A percentile compares a stretch with the other conserved stretches of the same genome.
phyloP scores from a whole-genome alignment of 23 tunicate species.

The Ciona savignyi region DNA sequence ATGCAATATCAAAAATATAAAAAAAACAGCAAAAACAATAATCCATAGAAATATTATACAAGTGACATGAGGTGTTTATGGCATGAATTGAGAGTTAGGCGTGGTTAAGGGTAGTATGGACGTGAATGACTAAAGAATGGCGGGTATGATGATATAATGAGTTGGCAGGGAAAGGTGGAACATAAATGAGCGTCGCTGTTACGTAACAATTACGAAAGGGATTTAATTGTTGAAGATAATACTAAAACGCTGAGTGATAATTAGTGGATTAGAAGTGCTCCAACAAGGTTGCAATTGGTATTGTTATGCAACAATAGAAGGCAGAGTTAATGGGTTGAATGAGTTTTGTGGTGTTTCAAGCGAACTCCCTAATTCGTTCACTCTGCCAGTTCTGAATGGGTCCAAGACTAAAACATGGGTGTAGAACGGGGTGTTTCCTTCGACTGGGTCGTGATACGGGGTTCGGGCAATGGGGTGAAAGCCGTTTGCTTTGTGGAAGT shows the following conservation, averaged over 20 bases:
- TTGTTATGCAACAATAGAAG: background rate
- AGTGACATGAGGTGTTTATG: no score
- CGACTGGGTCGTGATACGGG: constrained; percentile 34
- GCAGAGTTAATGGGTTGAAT: no score
- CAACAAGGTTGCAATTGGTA: background rate
- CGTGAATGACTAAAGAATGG: no score
- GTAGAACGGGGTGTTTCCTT: constrained; percentile 34
- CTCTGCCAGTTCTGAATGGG: constrained; percentile 50
- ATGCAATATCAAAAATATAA: no score
- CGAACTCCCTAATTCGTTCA: constrained; percentile 1
- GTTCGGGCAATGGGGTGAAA: constrained; percentile 22
- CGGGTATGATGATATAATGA: no score
- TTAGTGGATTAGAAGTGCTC: background rate
- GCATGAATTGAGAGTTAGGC: no score
- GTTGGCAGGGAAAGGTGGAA: no score
- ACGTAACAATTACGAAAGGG: background rate
- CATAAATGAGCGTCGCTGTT: no score
- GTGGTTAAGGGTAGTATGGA: no score
- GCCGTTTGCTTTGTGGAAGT: constrained; percentile 61
- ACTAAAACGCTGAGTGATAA: background rate
- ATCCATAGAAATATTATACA: no score
- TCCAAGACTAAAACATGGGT: constrained; percentile 44
- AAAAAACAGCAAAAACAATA: no score
- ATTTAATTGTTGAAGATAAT: background rate
- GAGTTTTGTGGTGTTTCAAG: no score